Evolutionary conservation across 2,888 invertebrate species (phyloP).

Genomic region (Podabrus alpinus): DNA sequence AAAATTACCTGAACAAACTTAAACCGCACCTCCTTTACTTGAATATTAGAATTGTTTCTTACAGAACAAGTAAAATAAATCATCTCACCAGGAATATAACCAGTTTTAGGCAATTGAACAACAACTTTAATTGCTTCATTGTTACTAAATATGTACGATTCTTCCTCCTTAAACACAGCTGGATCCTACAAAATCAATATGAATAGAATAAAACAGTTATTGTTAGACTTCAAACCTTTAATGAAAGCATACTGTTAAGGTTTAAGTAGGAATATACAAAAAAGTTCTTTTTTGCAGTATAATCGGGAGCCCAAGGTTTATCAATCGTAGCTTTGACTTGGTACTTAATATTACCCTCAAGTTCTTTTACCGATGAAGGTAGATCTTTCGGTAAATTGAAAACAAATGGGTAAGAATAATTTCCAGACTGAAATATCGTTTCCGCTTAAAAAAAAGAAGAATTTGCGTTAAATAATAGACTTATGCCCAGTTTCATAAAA

Average conservation of each 20-base stretch:
- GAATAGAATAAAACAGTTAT: neutral
- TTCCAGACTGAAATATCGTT: constrained; percentile 14
- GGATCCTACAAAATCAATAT: neutral
- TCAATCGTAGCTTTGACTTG: constrained; percentile 2
- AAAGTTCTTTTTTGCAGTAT: constrained; percentile 1
- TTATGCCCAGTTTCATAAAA: no score
- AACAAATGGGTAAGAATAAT: constrained; percentile 6
- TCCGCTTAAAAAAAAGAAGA: constrained; percentile 6
- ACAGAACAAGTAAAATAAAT: neutral
- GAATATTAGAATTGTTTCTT: constrained; percentile 9
- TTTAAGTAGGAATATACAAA: neutral
- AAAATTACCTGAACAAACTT: constrained; percentile 5
- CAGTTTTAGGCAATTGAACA: constrained; percentile 1
- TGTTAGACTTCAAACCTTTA: neutral
- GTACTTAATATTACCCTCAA: constrained; percentile 9
- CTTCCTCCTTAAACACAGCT: neutral
- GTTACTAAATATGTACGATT: neutral
- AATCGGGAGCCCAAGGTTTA: constrained; percentile 15
- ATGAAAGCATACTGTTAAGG: neutral
- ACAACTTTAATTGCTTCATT: neutral
- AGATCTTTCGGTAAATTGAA: constrained; percentile 1
- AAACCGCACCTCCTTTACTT: constrained; percentile 8
- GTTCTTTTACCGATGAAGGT: constrained; percentile 6
- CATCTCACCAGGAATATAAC: constrained; percentile 3
- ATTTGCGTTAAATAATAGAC: no score